phyloP scores from a whole-genome alignment of 2,797 vertebrate species.

The Dryobates pubescens region DNA sequence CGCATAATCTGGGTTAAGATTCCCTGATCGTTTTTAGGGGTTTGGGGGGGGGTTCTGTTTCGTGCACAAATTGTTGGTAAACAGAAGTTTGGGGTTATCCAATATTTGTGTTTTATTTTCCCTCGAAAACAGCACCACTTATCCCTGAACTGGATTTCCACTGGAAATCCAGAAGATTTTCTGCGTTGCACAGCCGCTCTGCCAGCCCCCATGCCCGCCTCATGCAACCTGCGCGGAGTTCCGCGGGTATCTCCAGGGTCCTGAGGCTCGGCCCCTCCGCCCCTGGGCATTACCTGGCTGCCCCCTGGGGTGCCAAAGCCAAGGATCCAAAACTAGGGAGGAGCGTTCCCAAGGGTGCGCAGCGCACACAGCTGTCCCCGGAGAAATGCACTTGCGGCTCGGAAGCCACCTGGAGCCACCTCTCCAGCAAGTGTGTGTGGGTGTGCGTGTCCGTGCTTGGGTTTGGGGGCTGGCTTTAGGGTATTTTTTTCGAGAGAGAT shows the following conservation, averaged over 20 bases:
- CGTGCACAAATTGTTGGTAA: conserved; percentile 48
- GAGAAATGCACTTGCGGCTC: neutral
- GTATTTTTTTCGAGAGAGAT: too few species aligned
- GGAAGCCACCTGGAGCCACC: neutral
- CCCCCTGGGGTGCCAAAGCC: neutral
- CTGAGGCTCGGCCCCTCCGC: fast-evolving
- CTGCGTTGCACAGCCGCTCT: neutral
- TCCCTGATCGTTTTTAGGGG: neutral
- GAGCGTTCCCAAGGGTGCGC: neutral
- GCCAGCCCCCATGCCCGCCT: neutral
- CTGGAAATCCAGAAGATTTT: neutral
- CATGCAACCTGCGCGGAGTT: neutral
- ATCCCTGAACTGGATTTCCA: neutral
- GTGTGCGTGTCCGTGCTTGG: too few species aligned
- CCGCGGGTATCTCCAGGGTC: neutral
- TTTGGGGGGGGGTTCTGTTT: too few species aligned
- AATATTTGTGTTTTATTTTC: neutral
- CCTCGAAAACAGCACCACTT: neutral
- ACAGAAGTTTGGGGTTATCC: conserved; percentile 51
- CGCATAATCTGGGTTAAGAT: conserved; percentile 33
- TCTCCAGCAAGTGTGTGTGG: neutral
- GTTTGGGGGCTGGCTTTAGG: neutral
- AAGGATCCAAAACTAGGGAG: neutral
- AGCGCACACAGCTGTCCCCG: neutral
- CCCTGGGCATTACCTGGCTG: neutral